Percentiles rank a stretch among this genome's conserved stretches.
These are phyloP conservation scores for Caenorhabditis japonica DNA, from an alignment of 2,888 invertebrate species.

Conservation along the genomic window DNA sequence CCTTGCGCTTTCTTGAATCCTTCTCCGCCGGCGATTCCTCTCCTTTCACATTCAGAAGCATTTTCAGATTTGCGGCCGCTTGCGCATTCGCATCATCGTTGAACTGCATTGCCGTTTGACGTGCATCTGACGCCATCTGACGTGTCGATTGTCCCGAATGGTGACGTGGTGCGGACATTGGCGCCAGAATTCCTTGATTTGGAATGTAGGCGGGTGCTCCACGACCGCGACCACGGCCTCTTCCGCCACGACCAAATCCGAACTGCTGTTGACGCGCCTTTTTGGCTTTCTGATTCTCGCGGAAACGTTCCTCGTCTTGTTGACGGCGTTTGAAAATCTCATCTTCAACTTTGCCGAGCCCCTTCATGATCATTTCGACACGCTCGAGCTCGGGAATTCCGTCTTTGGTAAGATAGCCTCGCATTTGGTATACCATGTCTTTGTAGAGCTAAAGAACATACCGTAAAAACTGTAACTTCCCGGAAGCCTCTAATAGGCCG, in stretches of 20 bases:
- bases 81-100: slow-evolving; percentile 64
- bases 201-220: slow-evolving; percentile 59
- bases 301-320: slow-evolving; percentile 63
- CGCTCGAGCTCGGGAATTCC: slow-evolving; percentile 92
- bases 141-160: slow-evolving; percentile 57
- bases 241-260: slow-evolving; percentile 2
- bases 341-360: slow-evolving; percentile 93
- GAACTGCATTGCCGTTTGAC: slow-evolving; percentile 53
- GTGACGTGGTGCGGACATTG: slow-evolving; percentile 46
- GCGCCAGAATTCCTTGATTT: slow-evolving; percentile 54
- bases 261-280: slow-evolving; percentile 77
- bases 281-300: slow-evolving; percentile 82
- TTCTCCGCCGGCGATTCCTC: slow-evolving; percentile 45
- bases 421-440: slow-evolving; percentile 76
- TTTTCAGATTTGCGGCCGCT: slow-evolving; percentile 79
- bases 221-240: slow-evolving; percentile 40
- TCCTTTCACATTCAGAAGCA: slow-evolving; percentile 79
- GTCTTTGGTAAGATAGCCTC: slow-evolving; percentile 88
- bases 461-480: too few species aligned
- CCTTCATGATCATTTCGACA: slow-evolving; percentile 92
- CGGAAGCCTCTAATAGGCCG: too few species aligned
- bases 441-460: slow-evolving; percentile 83
- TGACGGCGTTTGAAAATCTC: slow-evolving; percentile 93
- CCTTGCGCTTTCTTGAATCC: slow-evolving; percentile 55
- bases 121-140: slow-evolving; percentile 62